Evolutionary conservation across 2,797 vertebrate genomes (phyloP).

Genomic region (Hippocampus kuda): DNA sequence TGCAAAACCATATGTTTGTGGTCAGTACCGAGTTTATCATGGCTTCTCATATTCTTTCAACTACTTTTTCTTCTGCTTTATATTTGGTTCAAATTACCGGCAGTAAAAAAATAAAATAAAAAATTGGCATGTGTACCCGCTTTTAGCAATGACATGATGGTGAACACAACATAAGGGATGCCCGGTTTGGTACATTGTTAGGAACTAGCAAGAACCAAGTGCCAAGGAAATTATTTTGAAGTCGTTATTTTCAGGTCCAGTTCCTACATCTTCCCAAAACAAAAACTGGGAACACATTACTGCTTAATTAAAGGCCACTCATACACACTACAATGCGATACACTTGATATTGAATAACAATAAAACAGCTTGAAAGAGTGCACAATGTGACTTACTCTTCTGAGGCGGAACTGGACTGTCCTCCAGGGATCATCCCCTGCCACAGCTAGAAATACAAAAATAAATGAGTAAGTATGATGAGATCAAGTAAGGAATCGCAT

Average conservation of each 20-base stretch:
- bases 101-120: no score
- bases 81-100: background rate
- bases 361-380: background rate
- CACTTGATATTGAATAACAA: background rate
- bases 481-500: no score
- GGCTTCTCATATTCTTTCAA: background rate
- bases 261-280: background rate
- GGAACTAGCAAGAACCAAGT: background rate
- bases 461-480: no score
- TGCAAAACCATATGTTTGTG: no score
- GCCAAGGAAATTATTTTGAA: background rate
- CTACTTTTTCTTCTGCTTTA: background rate
- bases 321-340: background rate
- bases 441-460: constrained; percentile 44
- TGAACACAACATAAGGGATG: background rate
- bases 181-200: background rate
- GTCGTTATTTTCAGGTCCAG: background rate
- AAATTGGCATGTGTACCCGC: background rate
- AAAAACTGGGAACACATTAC: background rate
- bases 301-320: background rate
- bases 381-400: constrained; percentile 50
- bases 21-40: background rate
- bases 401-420: constrained; percentile 57
- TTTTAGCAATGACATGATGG: background rate
- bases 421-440: constrained; percentile 64